These are phyloP conservation scores for Synanthedon formicaeformis DNA, from an alignment of 2,888 invertebrate genomes.

Conservation along the genomic window DNA sequence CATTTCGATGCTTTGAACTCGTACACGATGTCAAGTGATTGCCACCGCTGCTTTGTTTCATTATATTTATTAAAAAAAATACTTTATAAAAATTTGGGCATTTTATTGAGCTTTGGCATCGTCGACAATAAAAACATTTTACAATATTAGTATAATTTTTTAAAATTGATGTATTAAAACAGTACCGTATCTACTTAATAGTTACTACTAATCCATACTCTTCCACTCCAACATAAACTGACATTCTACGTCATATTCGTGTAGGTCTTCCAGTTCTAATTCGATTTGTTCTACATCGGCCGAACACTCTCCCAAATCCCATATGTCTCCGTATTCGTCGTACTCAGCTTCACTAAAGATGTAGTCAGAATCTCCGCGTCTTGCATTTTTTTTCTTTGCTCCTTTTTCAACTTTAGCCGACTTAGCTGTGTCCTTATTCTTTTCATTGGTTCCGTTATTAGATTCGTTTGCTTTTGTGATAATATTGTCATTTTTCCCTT, in stretches of 20 bases:
- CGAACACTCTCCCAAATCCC: conserved; percentile 25
- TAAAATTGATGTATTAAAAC: too few relatives aligned
- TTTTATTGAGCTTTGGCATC: too few relatives aligned
- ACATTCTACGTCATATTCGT: conserved; percentile 43
- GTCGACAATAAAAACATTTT: too few relatives aligned
- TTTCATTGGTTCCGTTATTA: background rate
- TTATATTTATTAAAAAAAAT: background rate
- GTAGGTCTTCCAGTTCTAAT: conserved; percentile 33
- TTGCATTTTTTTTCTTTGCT: background rate
- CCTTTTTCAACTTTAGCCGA: conserved; percentile 1
- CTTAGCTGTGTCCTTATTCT: conserved; percentile 8
- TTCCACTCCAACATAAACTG: conserved; percentile 36
- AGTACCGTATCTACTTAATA: too few relatives aligned
- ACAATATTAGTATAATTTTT: background rate
- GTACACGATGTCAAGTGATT: too few relatives aligned
- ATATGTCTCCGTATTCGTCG: conserved; percentile 36
- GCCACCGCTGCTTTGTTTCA: background rate
- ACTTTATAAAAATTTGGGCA: background rate
- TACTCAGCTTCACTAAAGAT: conserved; percentile 47
- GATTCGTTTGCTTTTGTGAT: background rate
- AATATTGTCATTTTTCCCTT: background rate
- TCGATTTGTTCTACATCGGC: conserved; percentile 28
- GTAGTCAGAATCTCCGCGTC: conserved; percentile 35
- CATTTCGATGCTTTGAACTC: too few relatives aligned
- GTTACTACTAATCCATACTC: conserved; percentile 22